These are phyloP conservation scores for Trogon melanurus DNA, from an alignment of 2,113 vertebrate genomes.

Conservation along the genomic window DNA sequence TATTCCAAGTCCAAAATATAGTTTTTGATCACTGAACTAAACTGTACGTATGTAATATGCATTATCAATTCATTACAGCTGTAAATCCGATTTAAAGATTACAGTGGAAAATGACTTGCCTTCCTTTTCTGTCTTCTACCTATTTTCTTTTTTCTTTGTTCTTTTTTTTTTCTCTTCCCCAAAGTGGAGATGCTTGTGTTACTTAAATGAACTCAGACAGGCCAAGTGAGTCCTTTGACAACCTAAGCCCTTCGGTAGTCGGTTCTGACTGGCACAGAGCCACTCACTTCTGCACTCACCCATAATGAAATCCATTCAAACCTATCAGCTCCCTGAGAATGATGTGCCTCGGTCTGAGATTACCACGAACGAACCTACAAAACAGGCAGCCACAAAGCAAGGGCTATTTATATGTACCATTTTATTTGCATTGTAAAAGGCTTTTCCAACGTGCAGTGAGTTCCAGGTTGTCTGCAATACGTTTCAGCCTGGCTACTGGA, in stretches of 20 bases:
- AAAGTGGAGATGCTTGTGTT: constrained; percentile 38
- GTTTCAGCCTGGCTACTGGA: background rate
- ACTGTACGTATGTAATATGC: background rate
- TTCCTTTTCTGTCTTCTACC: background rate
- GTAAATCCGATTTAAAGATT: constrained; percentile 56
- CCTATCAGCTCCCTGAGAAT: constrained; percentile 41
- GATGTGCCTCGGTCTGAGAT: background rate
- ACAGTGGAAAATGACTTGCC: background rate
- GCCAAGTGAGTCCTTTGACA: constrained; percentile 66
- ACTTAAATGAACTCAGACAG: constrained; percentile 71
- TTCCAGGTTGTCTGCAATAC: background rate
- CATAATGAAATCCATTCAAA: constrained; percentile 61
- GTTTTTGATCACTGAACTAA: background rate
- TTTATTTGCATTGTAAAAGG: constrained; percentile 54
- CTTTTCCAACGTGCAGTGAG: background rate
- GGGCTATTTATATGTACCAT: background rate
- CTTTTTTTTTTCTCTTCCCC: background rate
- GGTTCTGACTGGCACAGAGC: constrained; percentile 57
- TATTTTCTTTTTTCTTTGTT: background rate
- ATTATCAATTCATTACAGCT: background rate
- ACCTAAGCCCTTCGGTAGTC: constrained; percentile 52
- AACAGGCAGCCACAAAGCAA: background rate
- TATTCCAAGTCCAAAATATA: background rate
- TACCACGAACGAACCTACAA: constrained; percentile 28
- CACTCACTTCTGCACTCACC: constrained; percentile 51